These are phyloP conservation scores for Germaria angustata DNA, from an alignment of 2,888 invertebrate species.

Conservation along the genomic window DNA sequence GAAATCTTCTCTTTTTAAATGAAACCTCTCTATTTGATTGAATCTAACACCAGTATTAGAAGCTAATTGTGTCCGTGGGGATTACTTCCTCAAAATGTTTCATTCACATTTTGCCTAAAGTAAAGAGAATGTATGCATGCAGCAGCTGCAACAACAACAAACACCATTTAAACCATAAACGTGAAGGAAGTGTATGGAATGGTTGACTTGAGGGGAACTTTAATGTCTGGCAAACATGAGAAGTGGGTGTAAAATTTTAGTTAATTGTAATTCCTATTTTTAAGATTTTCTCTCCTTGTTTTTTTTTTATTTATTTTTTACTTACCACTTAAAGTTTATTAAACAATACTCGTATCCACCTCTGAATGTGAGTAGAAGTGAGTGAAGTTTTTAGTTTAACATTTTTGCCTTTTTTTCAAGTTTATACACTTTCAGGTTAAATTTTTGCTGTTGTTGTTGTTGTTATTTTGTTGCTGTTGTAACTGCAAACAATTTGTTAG, in stretches of 20 bases:
- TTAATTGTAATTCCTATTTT: conserved; percentile 62
- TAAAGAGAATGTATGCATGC: background rate
- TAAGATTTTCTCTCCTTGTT: background rate
- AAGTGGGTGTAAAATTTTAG: conserved; percentile 61
- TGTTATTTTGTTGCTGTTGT: background rate
- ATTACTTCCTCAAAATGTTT: conserved; percentile 3
- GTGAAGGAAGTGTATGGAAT: background rate
- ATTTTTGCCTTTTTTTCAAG: conserved; percentile 31
- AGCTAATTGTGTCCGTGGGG: conserved; percentile 42
- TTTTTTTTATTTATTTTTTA: background rate
- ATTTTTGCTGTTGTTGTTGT: background rate
- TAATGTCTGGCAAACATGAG: conserved; percentile 5
- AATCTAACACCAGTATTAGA: background rate
- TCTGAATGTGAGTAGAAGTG: conserved; percentile 9
- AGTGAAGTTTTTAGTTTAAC: conserved; percentile 19
- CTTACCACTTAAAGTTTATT: conserved; percentile 42
- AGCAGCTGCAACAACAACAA: background rate
- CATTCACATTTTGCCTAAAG: background rate
- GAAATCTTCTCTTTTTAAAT: background rate
- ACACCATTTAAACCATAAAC: background rate
- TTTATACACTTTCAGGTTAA: conserved; percentile 41
- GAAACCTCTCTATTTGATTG: background rate
- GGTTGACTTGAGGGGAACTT: conserved; percentile 9
- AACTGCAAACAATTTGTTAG: conserved; percentile 63
- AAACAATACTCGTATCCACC: conserved; percentile 35